Percentiles rank a stretch among this genome's conserved stretches.
Evolutionary conservation across 1,140 invertebrate genomes (phyloP).

Genomic region (Coptotermes formosanus): DNA sequence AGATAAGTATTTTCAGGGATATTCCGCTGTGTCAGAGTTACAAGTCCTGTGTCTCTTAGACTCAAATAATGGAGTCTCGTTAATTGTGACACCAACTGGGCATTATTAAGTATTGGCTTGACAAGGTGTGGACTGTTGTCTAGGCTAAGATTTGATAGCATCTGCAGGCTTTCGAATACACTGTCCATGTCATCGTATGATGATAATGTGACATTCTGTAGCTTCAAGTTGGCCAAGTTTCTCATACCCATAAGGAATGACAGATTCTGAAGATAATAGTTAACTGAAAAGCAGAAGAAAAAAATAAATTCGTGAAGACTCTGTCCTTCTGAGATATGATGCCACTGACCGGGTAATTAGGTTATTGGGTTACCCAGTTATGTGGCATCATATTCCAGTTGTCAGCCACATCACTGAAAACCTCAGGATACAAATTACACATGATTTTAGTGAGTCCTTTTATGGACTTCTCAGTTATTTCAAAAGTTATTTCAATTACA

Average conservation of each 20-base stretch:
- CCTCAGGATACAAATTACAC: too few species aligned
- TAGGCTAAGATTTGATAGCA: not conserved
- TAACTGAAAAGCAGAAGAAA: not conserved
- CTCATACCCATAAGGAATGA: not conserved
- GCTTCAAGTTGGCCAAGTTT: not conserved
- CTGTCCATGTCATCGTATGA: not conserved
- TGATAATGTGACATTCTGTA: not conserved
- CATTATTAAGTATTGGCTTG: not conserved
- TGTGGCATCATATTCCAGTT: too few species aligned
- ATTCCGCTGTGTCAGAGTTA: not conserved
- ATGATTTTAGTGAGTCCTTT: too few species aligned
- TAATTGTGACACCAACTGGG: not conserved
- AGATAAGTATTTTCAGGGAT: not conserved
- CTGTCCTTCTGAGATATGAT: too few species aligned
- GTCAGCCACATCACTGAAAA: too few species aligned
- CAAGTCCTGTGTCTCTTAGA: not conserved
- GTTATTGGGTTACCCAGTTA: too few species aligned
- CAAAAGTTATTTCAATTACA: too few species aligned
- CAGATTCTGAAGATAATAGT: not conserved
- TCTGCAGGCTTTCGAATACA: not conserved
- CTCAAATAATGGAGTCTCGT: not conserved
- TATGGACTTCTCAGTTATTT: too few species aligned
- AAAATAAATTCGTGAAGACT: too few species aligned
- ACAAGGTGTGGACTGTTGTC: not conserved
- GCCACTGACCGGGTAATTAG: too few species aligned